Base-by-base conservation (phyloP, 2,113 vertebrate species). In the Anarrhichthys ocellatus region DNA sequence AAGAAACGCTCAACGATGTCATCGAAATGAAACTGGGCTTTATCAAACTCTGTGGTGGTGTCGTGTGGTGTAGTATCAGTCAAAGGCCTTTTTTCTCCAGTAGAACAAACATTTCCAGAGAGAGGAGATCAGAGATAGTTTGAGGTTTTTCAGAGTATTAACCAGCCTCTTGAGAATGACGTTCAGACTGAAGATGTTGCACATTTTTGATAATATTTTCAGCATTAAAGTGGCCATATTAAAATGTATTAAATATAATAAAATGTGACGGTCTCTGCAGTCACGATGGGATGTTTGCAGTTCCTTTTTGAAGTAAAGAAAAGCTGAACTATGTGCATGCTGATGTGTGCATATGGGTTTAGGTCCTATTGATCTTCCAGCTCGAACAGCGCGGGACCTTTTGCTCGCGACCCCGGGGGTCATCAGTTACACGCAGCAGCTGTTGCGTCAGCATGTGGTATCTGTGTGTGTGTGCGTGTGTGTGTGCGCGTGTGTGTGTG, bases 321-420 rank as follows among this genome's bases (percentile, higher is more conserved):
- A 76, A 67, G 1, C 36, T 42, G 22, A 73, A 29, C 10, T 4
- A 4, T n/a, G 62, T 61, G 24, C 18, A 20, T 72, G 67, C 67
- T 22, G 6, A 32, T 54, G 68, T 72, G 50, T 27, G 72, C 38
- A 13, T 56, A 24, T 83, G 42, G 32, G 11, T 75, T 56, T 32
- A 22, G 18, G 14, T 50, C 29, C 36, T 32, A 18, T 80, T 87
- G 59, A 42, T 72, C 56, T 14, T 63, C 27, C n/a, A 64, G 27
- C 69, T 81, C 3, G 1, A 79, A 24, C 80, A 85, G 59, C 52
- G 18, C 44, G 70, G 20, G 48, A 80, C 85, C 70, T 78, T 80
- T 80, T 50, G 13, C 62, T 32, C 36, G 18, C n/a, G 59, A 74
- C 70, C 22, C 10, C 50, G 22, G 1, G n/a, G 80, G 61, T 85